A percentile compares a stretch with the other conserved stretches of the same genome.
Evolutionary conservation across 1,140 invertebrate species (phyloP).

Genomic region (Aphelenchoides avenae): DNA sequence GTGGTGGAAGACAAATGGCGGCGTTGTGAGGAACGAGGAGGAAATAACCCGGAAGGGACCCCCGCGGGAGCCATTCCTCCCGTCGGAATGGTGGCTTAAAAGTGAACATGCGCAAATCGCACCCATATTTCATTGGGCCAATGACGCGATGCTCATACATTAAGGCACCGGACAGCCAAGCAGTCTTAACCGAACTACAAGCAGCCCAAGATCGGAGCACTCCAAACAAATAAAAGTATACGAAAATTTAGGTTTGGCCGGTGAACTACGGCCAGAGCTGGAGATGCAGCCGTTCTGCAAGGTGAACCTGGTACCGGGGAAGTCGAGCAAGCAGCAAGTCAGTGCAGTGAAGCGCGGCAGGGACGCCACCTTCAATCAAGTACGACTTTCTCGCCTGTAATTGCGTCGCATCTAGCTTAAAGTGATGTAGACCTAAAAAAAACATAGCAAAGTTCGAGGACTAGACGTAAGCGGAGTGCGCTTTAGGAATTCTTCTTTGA

Average conservation of each 20-base stretch:
- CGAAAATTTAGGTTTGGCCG: constrained; percentile 53
- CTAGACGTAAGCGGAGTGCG: constrained; percentile 11
- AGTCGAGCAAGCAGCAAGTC: constrained; percentile 45
- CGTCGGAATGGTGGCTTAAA: no score
- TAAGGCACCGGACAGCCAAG: no score
- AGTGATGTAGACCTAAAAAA: background rate
- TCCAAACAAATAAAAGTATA: no score
- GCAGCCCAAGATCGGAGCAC: no score
- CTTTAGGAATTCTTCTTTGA: constrained; percentile 59
- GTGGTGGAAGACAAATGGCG: no score
- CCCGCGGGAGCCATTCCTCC: no score
- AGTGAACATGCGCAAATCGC: no score
- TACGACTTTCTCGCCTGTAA: constrained; percentile 16
- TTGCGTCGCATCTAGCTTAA: background rate
- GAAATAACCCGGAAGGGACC: no score
- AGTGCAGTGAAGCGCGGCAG: constrained; percentile 54
- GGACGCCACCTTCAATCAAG: constrained; percentile 58
- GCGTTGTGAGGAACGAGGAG: no score
- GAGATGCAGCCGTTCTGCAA: constrained; percentile 59
- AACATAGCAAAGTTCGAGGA: background rate
- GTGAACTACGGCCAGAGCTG: constrained; percentile 55
- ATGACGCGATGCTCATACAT: no score
- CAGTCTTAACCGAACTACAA: no score
- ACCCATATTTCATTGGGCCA: no score
- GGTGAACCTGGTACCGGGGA: constrained; percentile 48